Evolutionary conservation across 1,140 invertebrate species (phyloP).

Genomic region (Ctenoplectra terminalis): DNA sequence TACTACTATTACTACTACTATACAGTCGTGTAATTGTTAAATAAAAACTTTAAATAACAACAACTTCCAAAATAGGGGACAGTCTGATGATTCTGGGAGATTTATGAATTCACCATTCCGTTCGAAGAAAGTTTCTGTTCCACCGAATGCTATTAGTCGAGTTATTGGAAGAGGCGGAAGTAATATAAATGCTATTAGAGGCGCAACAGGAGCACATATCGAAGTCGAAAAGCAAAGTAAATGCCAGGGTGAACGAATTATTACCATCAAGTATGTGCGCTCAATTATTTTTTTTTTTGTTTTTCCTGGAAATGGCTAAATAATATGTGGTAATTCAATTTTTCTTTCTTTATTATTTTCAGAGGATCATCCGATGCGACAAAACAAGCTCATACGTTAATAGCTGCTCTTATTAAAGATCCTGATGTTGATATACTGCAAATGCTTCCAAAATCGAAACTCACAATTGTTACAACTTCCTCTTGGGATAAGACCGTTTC

Average conservation of each 20-base stretch:
- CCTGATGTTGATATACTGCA: constrained; percentile 95
- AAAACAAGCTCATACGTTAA: constrained; percentile 93
- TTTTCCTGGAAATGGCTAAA: background rate
- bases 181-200: constrained; percentile 98
- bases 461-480: constrained; percentile 81
- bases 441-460: constrained; percentile 89
- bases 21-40: background rate
- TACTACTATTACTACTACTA: no score
- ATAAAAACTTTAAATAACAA: background rate
- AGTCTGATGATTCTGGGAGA: constrained; percentile 80
- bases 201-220: constrained; percentile 97
- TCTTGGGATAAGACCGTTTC: constrained; percentile 85
- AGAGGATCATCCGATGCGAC: constrained; percentile 95
- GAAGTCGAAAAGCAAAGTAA: constrained; percentile 99
- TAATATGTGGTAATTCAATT: background rate
- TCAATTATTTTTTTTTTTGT: background rate
- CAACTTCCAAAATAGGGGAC: constrained; percentile 71
- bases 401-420: constrained; percentile 94
- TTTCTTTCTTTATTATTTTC: constrained; percentile 38
- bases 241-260: constrained; percentile 95
- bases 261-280: constrained; percentile 93
- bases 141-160: constrained; percentile 95
- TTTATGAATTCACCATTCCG: constrained; percentile 82
- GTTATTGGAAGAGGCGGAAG: constrained; percentile 97
- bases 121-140: constrained; percentile 95